Evolutionary conservation across 2,113 vertebrate genomes (phyloP), one percentile per base, ranked within the genome.

Genomic region (Mixornis gularis): DNA sequence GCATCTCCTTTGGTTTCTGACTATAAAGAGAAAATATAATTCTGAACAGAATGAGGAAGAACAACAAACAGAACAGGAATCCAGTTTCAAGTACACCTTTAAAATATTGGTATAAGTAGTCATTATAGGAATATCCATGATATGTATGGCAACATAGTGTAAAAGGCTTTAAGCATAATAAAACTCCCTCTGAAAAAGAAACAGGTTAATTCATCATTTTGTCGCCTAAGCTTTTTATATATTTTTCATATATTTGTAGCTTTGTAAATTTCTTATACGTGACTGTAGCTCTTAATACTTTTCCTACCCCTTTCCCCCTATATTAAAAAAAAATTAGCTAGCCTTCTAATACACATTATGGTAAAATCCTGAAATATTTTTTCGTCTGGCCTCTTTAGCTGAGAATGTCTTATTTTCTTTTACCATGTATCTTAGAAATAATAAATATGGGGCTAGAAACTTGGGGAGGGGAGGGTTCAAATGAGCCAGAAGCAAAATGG

Each of bases 391-490:
- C 16, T 76, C 21, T 60, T 59, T 48, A 25, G 15, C 26, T 17
- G 11, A 48, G 20, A 9, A 38, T 3, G 9, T 40, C 34, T n/a
- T 40, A 17, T 40, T 68, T 58, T 48, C 22, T 40, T 48, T 40
- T n/a, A 58, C 17, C 14, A 18, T 22, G 3, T 52, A 17, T 17
- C 25, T 17, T 36, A 36, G 32, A 26, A 43, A 36, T 18, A 63
- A 38, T 38, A 72, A 63, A 46, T 46, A 46, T 27, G n/a, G 3
- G n/a, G 11, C n/a, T n/a, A 72, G 21, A 55, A 53, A 53, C 22
- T 38, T 0, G 0, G 10, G 0, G 10, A 5, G 9, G 1, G 12
- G 17, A 3, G 7, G 21, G 36, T 36, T 17, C 48, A 52, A 30
- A 62, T 44, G 21, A 10, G 4, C 17, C 18, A 62, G 66, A 71